Base-by-base conservation (phyloP, 2,888 invertebrate species). In the Acanthosoma haemorrhoidale region DNA sequence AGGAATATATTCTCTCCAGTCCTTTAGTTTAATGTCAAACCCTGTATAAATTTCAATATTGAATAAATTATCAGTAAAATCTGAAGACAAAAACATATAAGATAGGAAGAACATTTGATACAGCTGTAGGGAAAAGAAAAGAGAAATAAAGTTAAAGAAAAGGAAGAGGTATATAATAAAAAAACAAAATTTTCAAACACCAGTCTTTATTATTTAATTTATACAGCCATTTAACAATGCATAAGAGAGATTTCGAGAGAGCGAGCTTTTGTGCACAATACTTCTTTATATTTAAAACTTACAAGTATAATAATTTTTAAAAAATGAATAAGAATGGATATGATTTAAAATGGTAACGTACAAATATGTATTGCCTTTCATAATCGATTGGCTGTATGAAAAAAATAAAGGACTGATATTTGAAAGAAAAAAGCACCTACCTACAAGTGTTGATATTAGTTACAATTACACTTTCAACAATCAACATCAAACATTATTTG, bases 21-120 rank as follows among this genome's bases (percentile, higher is more conserved):
- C 71, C 68, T 73, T 73, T 63, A 69, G 61, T 71, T 71, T 73
- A 34, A 66, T 67, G 69, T 73, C 73, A 58, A 71, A 73, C 39
- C 71, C 71, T 72, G 72, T 72, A n/a, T 64, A 68, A 72, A 72
- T 41, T 36, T 63, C 13, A 64, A 38, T 39, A 41, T 64, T 60
- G 18, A 18, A 36, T 18, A 60, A 39, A 21, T 41, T 18, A 63
- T 25, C 38, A 34, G 6, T 6, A 51, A 51, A 11, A 51, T 51
- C 9, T 16, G 6, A n/a, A 9, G 25, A 59, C 15, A 13, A n/a
- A n/a, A n/a, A 59, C 13, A 18, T 59, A 59, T 25, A 18, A 25
- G n/a, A 15, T 18, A 18, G 15, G n/a, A 25, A 59, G 18, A 8
- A 18, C 15, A n/a, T 41, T 18, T 11, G 36, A 63, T 41, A 15